A percentile compares a stretch with the other conserved stretches of the same genome.
These are phyloP conservation scores for Romanogobio albipinnatus DNA, from an alignment of 2,113 vertebrate genomes.

Conservation along the genomic window DNA sequence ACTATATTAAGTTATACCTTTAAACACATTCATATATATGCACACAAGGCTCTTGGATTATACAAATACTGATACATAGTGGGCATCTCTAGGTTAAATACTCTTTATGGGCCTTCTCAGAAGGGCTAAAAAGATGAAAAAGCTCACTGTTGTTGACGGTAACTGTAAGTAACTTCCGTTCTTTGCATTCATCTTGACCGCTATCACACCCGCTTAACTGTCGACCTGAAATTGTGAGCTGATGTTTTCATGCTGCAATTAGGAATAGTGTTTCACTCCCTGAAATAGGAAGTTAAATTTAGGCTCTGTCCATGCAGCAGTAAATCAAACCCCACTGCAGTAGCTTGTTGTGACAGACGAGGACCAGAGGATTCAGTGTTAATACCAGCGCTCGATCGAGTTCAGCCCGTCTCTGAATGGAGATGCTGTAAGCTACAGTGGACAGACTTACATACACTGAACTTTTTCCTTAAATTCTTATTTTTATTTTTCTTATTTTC, in stretches of 20 bases:
- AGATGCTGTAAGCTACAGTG: conserved; percentile 40
- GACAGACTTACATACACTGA: background rate
- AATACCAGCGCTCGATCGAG: conserved; percentile 57
- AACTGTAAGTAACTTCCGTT: background rate
- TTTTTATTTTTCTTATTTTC: background rate
- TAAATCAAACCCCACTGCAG: conserved; percentile 62
- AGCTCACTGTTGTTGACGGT: background rate
- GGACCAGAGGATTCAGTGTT: conserved; percentile 33
- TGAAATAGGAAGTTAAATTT: conserved; percentile 71
- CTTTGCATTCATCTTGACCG: conserved; percentile 23
- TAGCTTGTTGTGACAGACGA: conserved; percentile 30
- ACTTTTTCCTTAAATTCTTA: background rate
- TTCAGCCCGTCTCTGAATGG: conserved; percentile 44
- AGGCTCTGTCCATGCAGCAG: conserved; percentile 63
- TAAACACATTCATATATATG: conserved; percentile 67
- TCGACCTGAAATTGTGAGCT: conserved; percentile 63
- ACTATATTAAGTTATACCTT: conserved; percentile 62
- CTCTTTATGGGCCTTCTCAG: conserved; percentile 55
- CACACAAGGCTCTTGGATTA: conserved; percentile 69
- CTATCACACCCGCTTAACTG: conserved; percentile 49
- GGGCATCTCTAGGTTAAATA: conserved; percentile 45
- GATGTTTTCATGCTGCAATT: conserved; percentile 69
- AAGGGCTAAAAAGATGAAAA: conserved; percentile 41
- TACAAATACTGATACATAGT: conserved; percentile 65
- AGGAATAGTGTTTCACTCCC: conserved; percentile 69